Evolutionary conservation across 2,797 vertebrate genomes (phyloP).

Genomic region (Kryptolebias ocellatus): DNA sequence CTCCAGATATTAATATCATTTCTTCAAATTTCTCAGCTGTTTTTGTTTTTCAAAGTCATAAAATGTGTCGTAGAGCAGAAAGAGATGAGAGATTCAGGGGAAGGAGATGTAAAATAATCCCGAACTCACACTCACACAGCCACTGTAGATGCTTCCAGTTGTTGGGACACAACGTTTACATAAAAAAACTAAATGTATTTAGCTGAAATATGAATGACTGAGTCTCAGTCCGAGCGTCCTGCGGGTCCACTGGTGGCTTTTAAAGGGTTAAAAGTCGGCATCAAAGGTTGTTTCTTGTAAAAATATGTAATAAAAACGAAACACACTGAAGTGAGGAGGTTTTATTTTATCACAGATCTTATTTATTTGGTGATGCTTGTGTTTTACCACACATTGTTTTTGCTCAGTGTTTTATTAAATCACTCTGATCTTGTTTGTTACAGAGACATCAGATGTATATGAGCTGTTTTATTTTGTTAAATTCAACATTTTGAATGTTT

Average conservation of each 20-base stretch:
- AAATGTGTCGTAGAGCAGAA: neutral
- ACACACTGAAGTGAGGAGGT: constrained; percentile 20
- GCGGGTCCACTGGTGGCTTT: constrained; percentile 20
- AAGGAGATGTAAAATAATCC: constrained; percentile 17
- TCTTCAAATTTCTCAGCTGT: constrained; percentile 1
- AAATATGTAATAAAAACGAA: constrained; percentile 33
- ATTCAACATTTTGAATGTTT: constrained; percentile 68
- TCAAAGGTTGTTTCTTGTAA: constrained; percentile 26
- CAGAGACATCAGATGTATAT: constrained; percentile 16
- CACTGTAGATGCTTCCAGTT: constrained; percentile 76
- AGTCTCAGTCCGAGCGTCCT: constrained; percentile 6
- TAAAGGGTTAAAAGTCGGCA: neutral
- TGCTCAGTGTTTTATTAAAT: constrained; percentile 54
- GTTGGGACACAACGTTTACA: constrained; percentile 72
- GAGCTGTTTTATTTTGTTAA: constrained; percentile 31
- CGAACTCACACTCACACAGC: constrained; percentile 33
- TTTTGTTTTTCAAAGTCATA: constrained; percentile 14
- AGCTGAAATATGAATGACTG: constrained; percentile 36
- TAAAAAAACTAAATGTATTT: constrained; percentile 43
- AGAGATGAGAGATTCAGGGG: constrained; percentile 3
- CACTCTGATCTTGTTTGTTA: constrained; percentile 33
- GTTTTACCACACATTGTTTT: constrained; percentile 34
- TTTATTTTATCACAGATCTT: constrained; percentile 50
- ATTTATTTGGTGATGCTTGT: constrained; percentile 38
- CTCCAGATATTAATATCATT: too few relatives aligned